A percentile compares a stretch with the other conserved stretches of the same genome.
Conservation (phyloP, 37 sponge, comb jelly and placozoan species). For the Aplysina aerophoba region DNA sequence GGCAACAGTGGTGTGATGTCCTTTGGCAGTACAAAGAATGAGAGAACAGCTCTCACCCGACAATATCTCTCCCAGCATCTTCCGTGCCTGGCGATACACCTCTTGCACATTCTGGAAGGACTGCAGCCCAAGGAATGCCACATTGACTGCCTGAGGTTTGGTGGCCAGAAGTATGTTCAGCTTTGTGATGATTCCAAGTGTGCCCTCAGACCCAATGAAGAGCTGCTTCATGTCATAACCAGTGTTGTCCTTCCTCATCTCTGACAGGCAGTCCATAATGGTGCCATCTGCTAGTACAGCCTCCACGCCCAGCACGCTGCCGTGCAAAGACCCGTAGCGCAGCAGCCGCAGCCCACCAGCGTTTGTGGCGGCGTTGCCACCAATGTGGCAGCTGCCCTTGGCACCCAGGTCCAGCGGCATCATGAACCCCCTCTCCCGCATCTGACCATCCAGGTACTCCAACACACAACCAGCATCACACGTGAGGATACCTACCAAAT, state of each 20-base stretch:
- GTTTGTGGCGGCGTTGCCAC: slow-evolving; percentile 96
- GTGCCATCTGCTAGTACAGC: slow-evolving; percentile 87
- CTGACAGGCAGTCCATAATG: slow-evolving; percentile 76
- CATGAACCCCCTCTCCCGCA: slow-evolving; percentile 73
- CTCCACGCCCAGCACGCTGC: slow-evolving; percentile 89
- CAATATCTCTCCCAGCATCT: slow-evolving; percentile 84
- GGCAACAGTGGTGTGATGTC: too few species aligned
- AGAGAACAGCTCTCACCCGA: slow-evolving; percentile 57
- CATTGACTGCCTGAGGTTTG: slow-evolving; percentile 77
- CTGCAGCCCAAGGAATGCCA: slow-evolving; percentile 81
- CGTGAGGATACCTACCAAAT: slow-evolving; percentile 66
- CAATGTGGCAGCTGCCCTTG: slow-evolving; percentile 95
- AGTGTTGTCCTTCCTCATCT: slow-evolving; percentile 95
- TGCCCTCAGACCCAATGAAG: slow-evolving; percentile 97
- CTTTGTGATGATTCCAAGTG: slow-evolving; percentile 91
- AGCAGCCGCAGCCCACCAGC: slow-evolving; percentile 94
- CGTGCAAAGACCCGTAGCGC: slow-evolving; percentile 93
- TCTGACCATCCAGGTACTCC: slow-evolving; percentile 60
- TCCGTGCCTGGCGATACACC: slow-evolving; percentile 59
- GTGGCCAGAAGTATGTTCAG: slow-evolving; percentile 82
- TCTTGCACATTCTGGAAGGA: slow-evolving; percentile 75
- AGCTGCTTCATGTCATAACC: slow-evolving; percentile 98
- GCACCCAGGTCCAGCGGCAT: slow-evolving; percentile 97
- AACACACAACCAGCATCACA: slow-evolving; percentile 94
- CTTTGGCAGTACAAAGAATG: too few species aligned